Evolutionary conservation across 1,140 invertebrate genomes (phyloP).

Genomic region (Aphidius ervi): DNA sequence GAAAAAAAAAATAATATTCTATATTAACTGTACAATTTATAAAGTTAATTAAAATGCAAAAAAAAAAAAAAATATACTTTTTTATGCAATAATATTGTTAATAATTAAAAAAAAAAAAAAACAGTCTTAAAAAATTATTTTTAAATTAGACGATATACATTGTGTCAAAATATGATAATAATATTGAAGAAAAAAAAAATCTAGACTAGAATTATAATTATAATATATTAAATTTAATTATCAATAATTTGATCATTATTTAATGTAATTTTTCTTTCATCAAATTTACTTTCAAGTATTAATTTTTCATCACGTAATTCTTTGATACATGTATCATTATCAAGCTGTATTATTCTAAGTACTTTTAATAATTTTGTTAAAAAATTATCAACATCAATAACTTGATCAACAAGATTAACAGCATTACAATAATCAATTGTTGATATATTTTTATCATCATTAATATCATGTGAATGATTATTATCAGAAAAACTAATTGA

Average conservation of each 20-base stretch:
- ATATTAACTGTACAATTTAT: too few species aligned
- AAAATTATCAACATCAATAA: slow-evolving; percentile 70
- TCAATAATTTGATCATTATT: not conserved
- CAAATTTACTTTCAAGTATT: slow-evolving; percentile 17
- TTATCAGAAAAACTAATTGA: slow-evolving; percentile 46
- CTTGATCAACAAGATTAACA: slow-evolving; percentile 64
- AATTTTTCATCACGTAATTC: slow-evolving; percentile 59
- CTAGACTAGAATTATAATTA: not conserved
- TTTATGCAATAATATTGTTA: too few species aligned
- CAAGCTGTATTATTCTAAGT: slow-evolving; percentile 65
- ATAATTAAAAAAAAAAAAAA: too few species aligned
- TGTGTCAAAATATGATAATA: not conserved
- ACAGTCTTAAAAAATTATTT: too few species aligned
- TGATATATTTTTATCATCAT: slow-evolving; percentile 38
- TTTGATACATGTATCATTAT: slow-evolving; percentile 63
- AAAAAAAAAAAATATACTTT: too few species aligned
- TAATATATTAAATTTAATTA: not conserved
- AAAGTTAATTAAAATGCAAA: too few species aligned
- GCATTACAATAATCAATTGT: slow-evolving; percentile 45
- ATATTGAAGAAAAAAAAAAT: not conserved
- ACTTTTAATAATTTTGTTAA: slow-evolving; percentile 72
- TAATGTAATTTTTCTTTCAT: not conserved
- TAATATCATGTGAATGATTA: slow-evolving; percentile 42
- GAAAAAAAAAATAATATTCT: too few species aligned
- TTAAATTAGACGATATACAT: too few species aligned